phyloP scores from a whole-genome alignment of 1,140 invertebrate genomes.

The Drosophila subpulchrella region DNA sequence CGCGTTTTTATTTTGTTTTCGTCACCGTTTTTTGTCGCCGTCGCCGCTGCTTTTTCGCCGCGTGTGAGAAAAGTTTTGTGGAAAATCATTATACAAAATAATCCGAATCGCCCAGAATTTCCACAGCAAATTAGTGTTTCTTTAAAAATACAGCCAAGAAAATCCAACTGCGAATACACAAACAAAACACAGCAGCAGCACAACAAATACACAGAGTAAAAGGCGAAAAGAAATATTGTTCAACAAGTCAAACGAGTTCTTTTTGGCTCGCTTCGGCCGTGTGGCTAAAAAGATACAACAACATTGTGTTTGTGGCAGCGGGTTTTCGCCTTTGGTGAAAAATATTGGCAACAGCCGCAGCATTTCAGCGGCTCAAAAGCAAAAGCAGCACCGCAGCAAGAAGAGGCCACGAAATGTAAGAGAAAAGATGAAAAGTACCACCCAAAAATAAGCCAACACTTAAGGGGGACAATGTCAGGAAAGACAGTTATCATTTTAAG shows the following conservation, averaged over 20 bases:
- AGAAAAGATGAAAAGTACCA: conserved; percentile 37
- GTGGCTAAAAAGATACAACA: conserved; percentile 64
- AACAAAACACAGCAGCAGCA: conserved; percentile 64
- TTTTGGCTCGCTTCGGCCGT: conserved; percentile 81
- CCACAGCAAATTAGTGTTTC: conserved; percentile 15
- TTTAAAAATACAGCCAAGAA: conserved; percentile 8
- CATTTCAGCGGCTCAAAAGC: conserved; percentile 20
- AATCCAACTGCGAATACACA: conserved; percentile 43
- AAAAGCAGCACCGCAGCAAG: conserved; percentile 17
- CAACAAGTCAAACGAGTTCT: conserved; percentile 84
- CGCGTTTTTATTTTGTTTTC: conserved; percentile 70
- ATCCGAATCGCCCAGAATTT: conserved; percentile 53
- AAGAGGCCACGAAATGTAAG: conserved; percentile 47
- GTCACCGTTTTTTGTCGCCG: conserved; percentile 26
- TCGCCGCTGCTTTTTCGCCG: conserved; percentile 36
- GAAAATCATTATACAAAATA: conserved; percentile 33
- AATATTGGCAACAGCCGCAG: conserved; percentile 73
- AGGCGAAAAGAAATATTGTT: conserved; percentile 78
- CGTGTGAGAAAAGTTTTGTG: conserved; percentile 28
- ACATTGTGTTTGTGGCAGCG: conserved; percentile 63
- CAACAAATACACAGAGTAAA: conserved; percentile 48
- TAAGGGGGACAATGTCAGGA: conserved; percentile 24
- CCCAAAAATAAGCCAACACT: conserved; percentile 26
- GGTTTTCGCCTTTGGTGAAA: conserved; percentile 76
- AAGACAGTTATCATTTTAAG: conserved; percentile 8